Evolutionary conservation across 2,888 invertebrate genomes (phyloP), one percentile per base, ranked within the genome.

Genomic region (Coenonympha glycerion): DNA sequence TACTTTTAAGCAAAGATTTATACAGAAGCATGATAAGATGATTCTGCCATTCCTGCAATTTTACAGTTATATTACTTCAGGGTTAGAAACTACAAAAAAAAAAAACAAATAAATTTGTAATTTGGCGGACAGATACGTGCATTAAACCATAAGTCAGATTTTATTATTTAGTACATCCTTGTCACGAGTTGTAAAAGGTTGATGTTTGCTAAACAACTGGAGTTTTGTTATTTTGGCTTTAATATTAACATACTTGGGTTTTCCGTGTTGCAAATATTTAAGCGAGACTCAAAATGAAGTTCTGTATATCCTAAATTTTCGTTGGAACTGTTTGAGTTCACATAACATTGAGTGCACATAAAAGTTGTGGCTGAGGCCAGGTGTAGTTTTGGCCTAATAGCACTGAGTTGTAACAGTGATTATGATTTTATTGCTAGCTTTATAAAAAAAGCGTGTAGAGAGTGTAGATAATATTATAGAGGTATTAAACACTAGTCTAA

Each of bases 401-500:
- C 57, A 58, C 57, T 58, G 58, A 58, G 55, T 44, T 53, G 50
- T 53, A 28, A 59, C 52, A 52, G 33, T 52, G 51, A 47, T 60
- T 54, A 49, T 55, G 55, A 58, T 52, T 62, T 52, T 58, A 56
- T 60, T 58, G 58, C 59, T 62, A 61, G 62, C 58, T 53, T 60
- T 63, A 52, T 63, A 55, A 60, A 56, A 47, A 55, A 52, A 45
- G 55, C 58, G 63, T 62, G 68, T 73, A 73, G 58, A 68, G 72
- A 65, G 64, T 77, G 73, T 81, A 80, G 81, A 78, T 77, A 81
- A 77, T 76, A 79, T 78, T 76, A 79, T 78, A 78, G 79, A 77
- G 76, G 79, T 81, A 79, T 76, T 77, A 80, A 79, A 71, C 69
- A 78, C 86, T 86, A 86, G 86, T 86, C 86, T 79, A 75, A 80